These are phyloP conservation scores for Leptopilina myrica DNA, from an alignment of 2,888 invertebrate genomes.

Conservation along the genomic window DNA sequence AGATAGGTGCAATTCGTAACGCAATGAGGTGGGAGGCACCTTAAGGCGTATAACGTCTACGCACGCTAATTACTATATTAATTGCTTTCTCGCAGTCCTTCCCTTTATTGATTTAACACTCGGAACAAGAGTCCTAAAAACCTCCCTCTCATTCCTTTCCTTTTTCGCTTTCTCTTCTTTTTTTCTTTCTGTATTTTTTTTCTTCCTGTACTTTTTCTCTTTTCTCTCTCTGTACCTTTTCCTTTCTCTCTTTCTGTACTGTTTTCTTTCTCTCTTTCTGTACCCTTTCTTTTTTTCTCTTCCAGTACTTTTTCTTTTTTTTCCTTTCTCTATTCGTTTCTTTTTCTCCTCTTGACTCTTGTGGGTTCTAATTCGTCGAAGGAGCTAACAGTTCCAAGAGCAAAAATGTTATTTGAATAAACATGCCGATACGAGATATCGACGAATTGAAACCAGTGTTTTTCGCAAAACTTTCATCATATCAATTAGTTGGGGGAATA, in stretches of 20 bases:
- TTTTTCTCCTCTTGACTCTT: not conserved
- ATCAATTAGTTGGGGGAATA: conserved; percentile 4
- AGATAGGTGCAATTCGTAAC: conserved; percentile 49
- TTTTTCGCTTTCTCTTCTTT: not conserved
- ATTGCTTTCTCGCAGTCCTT: conserved; percentile 61
- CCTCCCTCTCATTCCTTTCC: not conserved
- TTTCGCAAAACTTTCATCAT: not conserved
- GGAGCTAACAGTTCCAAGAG: not conserved
- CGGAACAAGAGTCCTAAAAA: not conserved
- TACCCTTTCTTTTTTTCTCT: not conserved
- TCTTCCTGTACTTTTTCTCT: too few species aligned
- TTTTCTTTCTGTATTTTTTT: not conserved
- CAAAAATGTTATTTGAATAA: conserved; percentile 1
- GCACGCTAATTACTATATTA: conserved; percentile 66
- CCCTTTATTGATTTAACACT: conserved; percentile 47
- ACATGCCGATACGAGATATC: conserved; percentile 33
- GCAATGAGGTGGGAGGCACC: conserved; percentile 57
- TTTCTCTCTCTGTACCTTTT: too few species aligned
- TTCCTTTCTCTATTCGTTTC: not conserved
- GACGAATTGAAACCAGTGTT: conserved; percentile 19
- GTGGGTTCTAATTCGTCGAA: conserved; percentile 33
- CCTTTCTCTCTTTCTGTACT: not conserved
- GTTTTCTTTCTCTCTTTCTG: not conserved
- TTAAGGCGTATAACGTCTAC: conserved; percentile 59
- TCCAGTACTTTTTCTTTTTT: not conserved